Percentiles rank a stretch among this genome's conserved stretches.
phyloP scores from a whole-genome alignment of 2,113 vertebrate genomes.

The Chaetops frenatus region DNA sequence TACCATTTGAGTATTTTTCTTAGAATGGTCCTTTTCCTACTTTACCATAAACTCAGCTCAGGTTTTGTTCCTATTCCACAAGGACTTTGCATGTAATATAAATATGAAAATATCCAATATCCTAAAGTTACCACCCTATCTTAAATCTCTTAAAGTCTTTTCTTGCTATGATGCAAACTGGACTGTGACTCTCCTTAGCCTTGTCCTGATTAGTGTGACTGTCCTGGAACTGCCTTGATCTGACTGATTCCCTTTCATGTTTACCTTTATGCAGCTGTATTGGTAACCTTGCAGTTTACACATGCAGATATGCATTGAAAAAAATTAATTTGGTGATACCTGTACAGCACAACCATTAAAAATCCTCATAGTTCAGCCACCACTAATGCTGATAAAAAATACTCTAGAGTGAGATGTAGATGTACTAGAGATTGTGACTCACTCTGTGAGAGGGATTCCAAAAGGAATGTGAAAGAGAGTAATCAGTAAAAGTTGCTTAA shows the following conservation, averaged over 20 bases:
- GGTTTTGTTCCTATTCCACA: neutral
- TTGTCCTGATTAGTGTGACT: neutral
- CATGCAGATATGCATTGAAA: neutral
- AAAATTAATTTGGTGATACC: neutral
- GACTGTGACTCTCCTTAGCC: neutral
- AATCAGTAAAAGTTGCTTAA: neutral
- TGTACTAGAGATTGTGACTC: neutral
- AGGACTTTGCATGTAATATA: rapidly evolving
- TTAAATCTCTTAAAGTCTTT: neutral
- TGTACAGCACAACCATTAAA: neutral
- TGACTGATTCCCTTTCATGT: neutral
- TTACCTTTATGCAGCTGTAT: neutral
- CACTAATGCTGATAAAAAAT: neutral
- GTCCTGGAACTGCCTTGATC: neutral
- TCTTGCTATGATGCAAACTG: neutral
- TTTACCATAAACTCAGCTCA: neutral
- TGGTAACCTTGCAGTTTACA: neutral
- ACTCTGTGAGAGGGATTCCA: neutral
- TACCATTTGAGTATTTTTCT: neutral
- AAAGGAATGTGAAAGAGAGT: neutral
- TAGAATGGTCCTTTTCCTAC: neutral
- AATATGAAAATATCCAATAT: neutral
- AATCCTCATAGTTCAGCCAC: neutral
- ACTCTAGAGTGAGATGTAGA: neutral
- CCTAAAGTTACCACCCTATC: neutral